A percentile compares a stretch with the other conserved stretches of the same genome.
phyloP scores from a whole-genome alignment of 2,797 vertebrate genomes.

The Crocidura indochinensis region DNA sequence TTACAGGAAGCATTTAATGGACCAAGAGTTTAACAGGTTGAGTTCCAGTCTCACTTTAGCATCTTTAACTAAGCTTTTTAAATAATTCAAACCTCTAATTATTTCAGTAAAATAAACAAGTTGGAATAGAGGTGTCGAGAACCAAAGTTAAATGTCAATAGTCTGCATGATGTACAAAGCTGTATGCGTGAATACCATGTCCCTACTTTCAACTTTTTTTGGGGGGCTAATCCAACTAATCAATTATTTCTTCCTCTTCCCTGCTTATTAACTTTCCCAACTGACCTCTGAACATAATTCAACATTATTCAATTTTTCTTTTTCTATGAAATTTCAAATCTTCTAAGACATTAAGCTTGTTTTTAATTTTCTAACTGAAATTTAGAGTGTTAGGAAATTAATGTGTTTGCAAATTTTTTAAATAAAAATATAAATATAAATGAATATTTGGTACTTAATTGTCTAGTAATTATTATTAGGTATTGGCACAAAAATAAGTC shows the following conservation, averaged over 20 bases:
- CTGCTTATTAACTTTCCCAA: neutral
- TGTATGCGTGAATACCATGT: neutral
- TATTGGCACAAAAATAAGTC: constrained; percentile 17
- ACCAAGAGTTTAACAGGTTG: neutral
- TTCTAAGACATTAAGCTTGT: neutral
- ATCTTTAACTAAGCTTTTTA: neutral
- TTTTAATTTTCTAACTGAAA: constrained; percentile 46
- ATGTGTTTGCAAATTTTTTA: neutral
- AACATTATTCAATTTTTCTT: neutral
- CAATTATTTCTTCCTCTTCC: neutral
- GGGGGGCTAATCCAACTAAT: neutral
- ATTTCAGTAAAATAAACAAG: constrained; percentile 1
- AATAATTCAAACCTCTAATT: neutral
- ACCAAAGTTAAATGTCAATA: neutral
- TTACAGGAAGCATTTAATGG: neutral
- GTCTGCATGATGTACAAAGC: neutral
- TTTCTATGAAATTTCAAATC: neutral
- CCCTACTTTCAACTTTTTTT: neutral
- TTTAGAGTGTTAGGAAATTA: neutral
- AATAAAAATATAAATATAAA: constrained; percentile 19
- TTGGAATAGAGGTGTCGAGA: neutral
- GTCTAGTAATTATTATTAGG: neutral
- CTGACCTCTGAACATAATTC: neutral
- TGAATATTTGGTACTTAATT: constrained; percentile 30
- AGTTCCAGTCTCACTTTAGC: neutral